Base-by-base conservation (phyloP, 2,113 vertebrate species). In the Athene noctua region DNA sequence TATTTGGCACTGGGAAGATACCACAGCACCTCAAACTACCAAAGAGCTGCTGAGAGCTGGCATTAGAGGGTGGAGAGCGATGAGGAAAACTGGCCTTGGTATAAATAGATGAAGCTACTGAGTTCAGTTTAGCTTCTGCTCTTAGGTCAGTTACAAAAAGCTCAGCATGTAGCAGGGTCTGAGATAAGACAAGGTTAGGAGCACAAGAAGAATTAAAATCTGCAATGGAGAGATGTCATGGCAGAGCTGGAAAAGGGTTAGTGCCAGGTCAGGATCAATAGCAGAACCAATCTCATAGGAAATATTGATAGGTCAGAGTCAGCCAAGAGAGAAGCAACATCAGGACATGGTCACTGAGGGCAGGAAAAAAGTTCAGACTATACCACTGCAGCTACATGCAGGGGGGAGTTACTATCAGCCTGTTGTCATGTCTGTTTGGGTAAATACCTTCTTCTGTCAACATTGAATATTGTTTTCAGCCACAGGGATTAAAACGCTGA, bases 361-460 rank as follows among this genome's bases (percentile, higher is more conserved):
- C 63, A 84, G 29, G 29, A 67, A 80, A 74, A 74, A 70, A 15
- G 59, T 66, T 81, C 91, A 79, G 73, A 23, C 55, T 62, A 8
- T 58, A 51, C 25, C 34, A 36, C 29, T 55, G 30, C 58, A 80
- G 75, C 47, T 80, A 51, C 55, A 51, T 1, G 11, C 30, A 63
- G 1, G 4, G 52, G 84, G 44, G 36, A 71, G 54, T 85, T 90
- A 72, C 1, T 47, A 19, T 21, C 20, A 21, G 46, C 46, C 18
- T 47, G 46, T 47, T 47, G 46, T 21, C 20, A 21, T 47, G 46
- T 47, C 46, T 47, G 46, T 8, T 47, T 47, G 20, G 46, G 62
- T 77, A 91, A 96, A 92, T 87, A 96, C 20, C 58, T 85, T 52
- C 10, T 63, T 93, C 78, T 91, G 92, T 49, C 94, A 94, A 61